Evolutionary conservation across 2,797 vertebrate genomes (phyloP), one percentile per base, ranked within the genome.

Genomic region (Platyrinchus mystaceus): DNA sequence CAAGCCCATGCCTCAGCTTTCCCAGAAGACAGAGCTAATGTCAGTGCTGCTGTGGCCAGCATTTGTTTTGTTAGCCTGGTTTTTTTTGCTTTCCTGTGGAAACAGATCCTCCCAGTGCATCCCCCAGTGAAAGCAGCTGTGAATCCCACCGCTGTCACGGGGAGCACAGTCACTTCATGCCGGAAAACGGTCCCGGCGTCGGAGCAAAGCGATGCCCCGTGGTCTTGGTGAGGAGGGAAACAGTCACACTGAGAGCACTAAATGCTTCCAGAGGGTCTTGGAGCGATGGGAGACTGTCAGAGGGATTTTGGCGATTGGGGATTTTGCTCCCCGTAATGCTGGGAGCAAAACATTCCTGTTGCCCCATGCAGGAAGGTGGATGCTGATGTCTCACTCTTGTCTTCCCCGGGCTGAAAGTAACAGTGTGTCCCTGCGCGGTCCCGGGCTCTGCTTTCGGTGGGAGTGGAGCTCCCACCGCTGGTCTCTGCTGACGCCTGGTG

Each of bases 401-500:
- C 20, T 34, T 28, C 68, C 52, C 32, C 1, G 3, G 3, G 4
- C 55, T n/a, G 23, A 56, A 47, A 39, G 60, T 59, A 37, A 28
- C 1, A 3, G 10, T 2, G 50, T 43, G 50, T 43, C 58, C 67
- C 62, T n/a, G 14, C 60, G 2, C 3, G 34, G 17, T 26, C 46
- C 28, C 23, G 12, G 43, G 36, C 71, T 58, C 44, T 1, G 68
- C 12, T 27, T 39, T 17, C 1, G 1, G 39, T 6, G 81, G 59
- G 39, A 70, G 47, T 3, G 12, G 12, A 28, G 71, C 63, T 39
- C 28, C 14, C 9, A 6, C 55, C 0, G 9, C 2, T 0, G 80
- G 94, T 36, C 94, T 95, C 81, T 96, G 91, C 93, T 95, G 94
- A 86, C 90, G 58, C 94, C 95, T 97, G 87, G 10, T 44, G 95